Percentiles rank a stretch among this genome's conserved stretches.
Evolutionary conservation across 2,113 vertebrate species (phyloP).

Genomic region (Arizona elegans): DNA sequence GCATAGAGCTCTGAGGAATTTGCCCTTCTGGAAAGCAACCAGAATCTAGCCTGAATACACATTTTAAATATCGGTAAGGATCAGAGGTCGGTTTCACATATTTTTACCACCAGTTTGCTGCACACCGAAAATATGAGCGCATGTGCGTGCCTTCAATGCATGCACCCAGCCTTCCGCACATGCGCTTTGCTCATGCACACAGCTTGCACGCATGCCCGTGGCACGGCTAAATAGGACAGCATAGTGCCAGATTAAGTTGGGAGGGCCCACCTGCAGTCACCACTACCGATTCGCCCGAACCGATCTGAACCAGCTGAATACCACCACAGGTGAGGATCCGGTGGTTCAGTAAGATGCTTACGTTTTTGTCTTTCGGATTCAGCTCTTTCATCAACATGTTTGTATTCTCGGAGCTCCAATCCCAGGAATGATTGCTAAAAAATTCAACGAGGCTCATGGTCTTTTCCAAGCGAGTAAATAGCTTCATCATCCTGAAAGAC

Average conservation of each 20-base stretch:
- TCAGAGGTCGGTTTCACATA: too few relatives aligned
- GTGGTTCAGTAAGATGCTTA: slow-evolving; percentile 42
- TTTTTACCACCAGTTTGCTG: too few relatives aligned
- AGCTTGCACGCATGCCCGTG: too few relatives aligned
- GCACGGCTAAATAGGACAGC: too few relatives aligned
- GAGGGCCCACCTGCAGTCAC: too few relatives aligned
- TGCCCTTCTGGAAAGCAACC: not conserved
- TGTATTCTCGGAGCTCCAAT: slow-evolving; percentile 90
- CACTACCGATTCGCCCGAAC: too few relatives aligned
- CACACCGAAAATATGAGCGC: too few relatives aligned
- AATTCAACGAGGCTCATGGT: slow-evolving; percentile 85
- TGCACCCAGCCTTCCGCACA: too few relatives aligned
- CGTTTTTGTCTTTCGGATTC: slow-evolving; percentile 87
- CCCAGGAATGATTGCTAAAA: slow-evolving; percentile 88
- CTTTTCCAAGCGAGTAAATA: slow-evolving; percentile 87
- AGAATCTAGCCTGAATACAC: not conserved
- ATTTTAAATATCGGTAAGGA: not conserved
- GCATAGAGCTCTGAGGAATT: not conserved
- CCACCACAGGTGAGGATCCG: not conserved
- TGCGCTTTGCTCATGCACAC: too few relatives aligned
- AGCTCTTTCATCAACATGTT: slow-evolving; percentile 87
- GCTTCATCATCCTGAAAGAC: slow-evolving; percentile 84
- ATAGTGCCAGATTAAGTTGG: too few relatives aligned
- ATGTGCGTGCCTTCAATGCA: too few relatives aligned
- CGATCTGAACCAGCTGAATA: too few relatives aligned